These are phyloP conservation scores for Ennomos erosarius DNA, from an alignment of 2,888 invertebrate species.

Conservation along the genomic window DNA sequence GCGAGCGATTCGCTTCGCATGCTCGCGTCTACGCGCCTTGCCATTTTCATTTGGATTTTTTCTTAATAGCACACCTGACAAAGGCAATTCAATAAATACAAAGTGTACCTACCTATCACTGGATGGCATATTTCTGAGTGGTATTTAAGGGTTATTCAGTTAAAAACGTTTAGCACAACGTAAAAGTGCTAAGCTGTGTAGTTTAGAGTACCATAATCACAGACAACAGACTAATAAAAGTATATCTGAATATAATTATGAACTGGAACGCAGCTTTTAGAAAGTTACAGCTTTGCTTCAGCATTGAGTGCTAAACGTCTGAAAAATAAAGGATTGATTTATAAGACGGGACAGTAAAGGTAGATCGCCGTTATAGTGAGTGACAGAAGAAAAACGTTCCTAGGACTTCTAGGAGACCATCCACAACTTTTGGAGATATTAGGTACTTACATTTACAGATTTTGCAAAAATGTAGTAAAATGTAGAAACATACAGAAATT, in stretches of 20 bases:
- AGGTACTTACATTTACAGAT: no score
- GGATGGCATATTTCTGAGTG: constrained; percentile 20
- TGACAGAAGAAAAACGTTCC: no score
- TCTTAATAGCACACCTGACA: constrained; percentile 13
- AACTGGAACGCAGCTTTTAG: constrained; percentile 25
- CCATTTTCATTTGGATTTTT: constrained; percentile 57
- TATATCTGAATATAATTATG: constrained; percentile 9
- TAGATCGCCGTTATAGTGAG: background rate
- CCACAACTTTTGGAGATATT: no score
- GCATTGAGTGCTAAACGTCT: constrained; percentile 15
- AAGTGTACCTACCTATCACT: constrained; percentile 8
- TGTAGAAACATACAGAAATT: no score
- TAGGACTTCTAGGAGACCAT: no score
- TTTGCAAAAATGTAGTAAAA: no score
- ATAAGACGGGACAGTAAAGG: constrained; percentile 3
- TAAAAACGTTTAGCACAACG: constrained; percentile 25
- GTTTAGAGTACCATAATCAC: no score
- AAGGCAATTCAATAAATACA: constrained; percentile 21
- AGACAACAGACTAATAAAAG: no score
- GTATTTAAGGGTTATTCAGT: constrained; percentile 20
- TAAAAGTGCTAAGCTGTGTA: no score
- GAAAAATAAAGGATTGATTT: constrained; percentile 11
- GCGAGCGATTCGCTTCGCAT: constrained; percentile 67
- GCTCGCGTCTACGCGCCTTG: constrained; percentile 66
- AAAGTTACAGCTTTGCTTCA: constrained; percentile 11